phyloP scores from a whole-genome alignment of 2,797 vertebrate genomes.

The Champsocephalus gunnari region DNA sequence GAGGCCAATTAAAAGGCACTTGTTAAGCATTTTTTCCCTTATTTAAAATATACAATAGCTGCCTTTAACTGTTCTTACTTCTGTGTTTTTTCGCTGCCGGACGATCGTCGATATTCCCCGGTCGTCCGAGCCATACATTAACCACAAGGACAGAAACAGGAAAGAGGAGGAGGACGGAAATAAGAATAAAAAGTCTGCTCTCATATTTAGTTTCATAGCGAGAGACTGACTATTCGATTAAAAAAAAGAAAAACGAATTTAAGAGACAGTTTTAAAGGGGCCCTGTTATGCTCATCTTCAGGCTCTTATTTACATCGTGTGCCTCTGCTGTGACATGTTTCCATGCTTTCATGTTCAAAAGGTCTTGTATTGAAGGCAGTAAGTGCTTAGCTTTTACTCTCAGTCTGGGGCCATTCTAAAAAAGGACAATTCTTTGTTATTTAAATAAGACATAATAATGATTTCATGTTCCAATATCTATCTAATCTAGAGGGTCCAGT shows the following conservation, averaged over 20 bases:
- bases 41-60: conserved; percentile 67
- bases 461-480: neutral
- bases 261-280: too few species aligned
- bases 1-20: conserved; percentile 39
- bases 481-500: neutral
- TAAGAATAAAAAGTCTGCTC: neutral
- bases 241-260: too few species aligned
- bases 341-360: too few species aligned
- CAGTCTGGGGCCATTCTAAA: neutral
- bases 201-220: neutral
- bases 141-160: conserved; percentile 36
- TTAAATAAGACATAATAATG: neutral
- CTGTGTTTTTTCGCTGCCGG: conserved; percentile 42
- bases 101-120: neutral
- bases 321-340: too few species aligned
- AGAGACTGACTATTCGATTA: neutral
- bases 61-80: conserved; percentile 68
- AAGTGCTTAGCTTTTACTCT: neutral
- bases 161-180: conserved; percentile 45
- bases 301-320: neutral
- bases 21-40: conserved; percentile 23
- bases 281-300: neutral
- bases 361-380: neutral
- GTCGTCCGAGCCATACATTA: conserved; percentile 35
- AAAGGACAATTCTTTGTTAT: neutral